Percentiles rank a stretch among this genome's conserved stretches.
Conservation (phyloP, 2,113 vertebrate genomes). For the human region GRCh38 chr16:78214501-78215000, state of each 20-base stretch:
- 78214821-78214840: background rate
- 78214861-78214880: background rate
- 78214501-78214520: background rate
- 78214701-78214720: background rate
- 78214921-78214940: background rate
- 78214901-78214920: background rate
- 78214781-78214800: background rate
- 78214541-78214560: background rate
- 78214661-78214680: background rate
- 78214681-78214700: background rate
- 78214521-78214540: background rate
- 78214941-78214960: background rate
- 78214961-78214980: background rate
- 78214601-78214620: background rate
- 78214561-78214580: accelerated
- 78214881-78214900: too few relatives aligned
- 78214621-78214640: accelerated
- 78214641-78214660: background rate
- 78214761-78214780: background rate
- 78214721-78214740: background rate
- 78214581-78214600: accelerated
- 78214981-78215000: background rate
- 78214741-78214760: background rate
- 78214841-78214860: background rate
- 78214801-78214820: background rate